Conservation (phyloP, 2,797 vertebrate genomes). For the Girardinus metallicus region DNA sequence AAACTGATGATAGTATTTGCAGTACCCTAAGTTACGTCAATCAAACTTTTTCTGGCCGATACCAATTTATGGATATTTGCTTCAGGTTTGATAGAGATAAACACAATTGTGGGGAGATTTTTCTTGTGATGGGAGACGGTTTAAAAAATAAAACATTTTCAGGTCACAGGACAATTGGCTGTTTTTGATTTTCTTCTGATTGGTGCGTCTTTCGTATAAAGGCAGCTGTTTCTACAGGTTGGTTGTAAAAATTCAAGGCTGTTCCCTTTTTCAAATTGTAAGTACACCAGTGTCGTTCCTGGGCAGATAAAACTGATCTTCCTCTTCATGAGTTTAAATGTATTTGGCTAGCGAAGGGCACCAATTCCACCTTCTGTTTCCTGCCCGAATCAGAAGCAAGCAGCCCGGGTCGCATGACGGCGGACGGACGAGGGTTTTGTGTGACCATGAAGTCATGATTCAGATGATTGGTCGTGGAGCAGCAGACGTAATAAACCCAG, state of each 20-base stretch:
- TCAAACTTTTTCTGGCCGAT: no score
- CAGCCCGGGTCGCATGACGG: background rate
- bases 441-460: conserved; percentile 69
- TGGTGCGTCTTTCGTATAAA: background rate
- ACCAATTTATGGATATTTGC: background rate
- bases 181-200: background rate
- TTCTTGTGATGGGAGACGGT: no score
- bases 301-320: no score
- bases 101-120: background rate
- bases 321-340: no score
- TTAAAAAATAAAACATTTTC: background rate
- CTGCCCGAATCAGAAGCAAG: background rate
- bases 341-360: no score
- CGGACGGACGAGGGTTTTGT: background rate
- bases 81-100: background rate
- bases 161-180: background rate
- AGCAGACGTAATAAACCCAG: conserved; percentile 34
- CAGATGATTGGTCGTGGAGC: conserved; percentile 49
- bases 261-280: background rate
- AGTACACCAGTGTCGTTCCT: no score
- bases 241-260: background rate
- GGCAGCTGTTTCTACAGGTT: background rate
- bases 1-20: background rate
- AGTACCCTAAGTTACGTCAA: no score
- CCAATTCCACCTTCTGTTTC: background rate